phyloP scores from a whole-genome alignment of 2,888 invertebrate species.

The Anoncus sp. region DNA sequence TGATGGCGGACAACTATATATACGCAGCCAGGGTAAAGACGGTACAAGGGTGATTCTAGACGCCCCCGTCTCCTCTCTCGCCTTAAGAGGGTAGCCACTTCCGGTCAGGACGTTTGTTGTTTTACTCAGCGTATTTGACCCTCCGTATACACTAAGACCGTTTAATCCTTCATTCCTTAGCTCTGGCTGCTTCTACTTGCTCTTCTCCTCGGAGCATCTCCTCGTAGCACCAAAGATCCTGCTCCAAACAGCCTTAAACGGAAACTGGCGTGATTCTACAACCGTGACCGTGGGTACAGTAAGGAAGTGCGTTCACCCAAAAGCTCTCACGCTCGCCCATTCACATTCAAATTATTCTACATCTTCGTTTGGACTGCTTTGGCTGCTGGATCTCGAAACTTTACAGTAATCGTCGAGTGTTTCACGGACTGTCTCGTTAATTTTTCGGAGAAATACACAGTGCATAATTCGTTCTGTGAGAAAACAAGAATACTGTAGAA shows the following conservation, averaged over 20 bases:
- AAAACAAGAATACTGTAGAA: too few species aligned
- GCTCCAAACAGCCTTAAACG: conserved; percentile 34
- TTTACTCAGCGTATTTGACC: conserved; percentile 53
- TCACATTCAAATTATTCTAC: conserved; percentile 56
- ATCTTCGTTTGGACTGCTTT: conserved; percentile 20
- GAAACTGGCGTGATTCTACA: conserved; percentile 48
- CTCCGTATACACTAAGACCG: conserved; percentile 39
- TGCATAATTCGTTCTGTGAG: too few species aligned
- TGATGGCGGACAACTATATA: conserved; percentile 45
- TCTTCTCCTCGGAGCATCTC: conserved; percentile 32
- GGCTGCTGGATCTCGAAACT: neutral
- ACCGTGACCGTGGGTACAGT: conserved; percentile 56
- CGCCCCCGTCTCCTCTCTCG: conserved; percentile 46
- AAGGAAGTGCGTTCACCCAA: conserved; percentile 50
- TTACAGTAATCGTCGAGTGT: too few species aligned
- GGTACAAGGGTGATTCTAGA: conserved; percentile 52
- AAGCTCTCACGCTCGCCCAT: conserved; percentile 45
- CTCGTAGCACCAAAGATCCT: conserved; percentile 38
- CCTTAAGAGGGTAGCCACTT: conserved; percentile 65
- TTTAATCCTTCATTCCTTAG: conserved; percentile 41
- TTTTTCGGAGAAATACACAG: neutral
- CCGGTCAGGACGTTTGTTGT: conserved; percentile 65
- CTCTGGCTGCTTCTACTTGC: conserved; percentile 33
- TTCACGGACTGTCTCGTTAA: neutral
- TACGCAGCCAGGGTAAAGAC: conserved; percentile 22